Evolutionary conservation across 2,797 vertebrate species (phyloP).

Genomic region (Coregonus suidteri): DNA sequence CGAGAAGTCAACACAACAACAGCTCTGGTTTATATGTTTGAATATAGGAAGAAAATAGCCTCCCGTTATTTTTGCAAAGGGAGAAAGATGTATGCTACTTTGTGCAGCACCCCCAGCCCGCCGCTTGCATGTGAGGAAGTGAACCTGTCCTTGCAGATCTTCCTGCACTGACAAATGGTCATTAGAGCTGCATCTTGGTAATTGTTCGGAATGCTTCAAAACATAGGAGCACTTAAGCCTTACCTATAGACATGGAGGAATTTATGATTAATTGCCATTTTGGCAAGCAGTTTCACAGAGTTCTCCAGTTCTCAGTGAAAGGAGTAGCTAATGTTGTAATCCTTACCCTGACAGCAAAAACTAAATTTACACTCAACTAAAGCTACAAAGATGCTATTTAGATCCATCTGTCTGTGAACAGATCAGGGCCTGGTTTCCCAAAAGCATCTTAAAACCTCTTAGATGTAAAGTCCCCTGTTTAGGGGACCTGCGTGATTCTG

Average conservation of each 20-base stretch:
- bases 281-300: conserved; percentile 58
- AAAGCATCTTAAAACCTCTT: too few species aligned
- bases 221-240: conserved; percentile 67
- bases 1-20: conserved; percentile 45
- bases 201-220: conserved; percentile 68
- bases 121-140: conserved; percentile 40
- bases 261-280: conserved; percentile 72
- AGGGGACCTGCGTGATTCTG: too few species aligned
- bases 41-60: conserved; percentile 58
- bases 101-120: conserved; percentile 10
- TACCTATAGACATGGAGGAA: conserved; percentile 71
- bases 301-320: conserved; percentile 25
- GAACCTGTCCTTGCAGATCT: conserved; percentile 36
- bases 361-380: not conserved
- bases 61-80: conserved; percentile 58
- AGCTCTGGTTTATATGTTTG: conserved; percentile 52
- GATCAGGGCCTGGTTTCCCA: not conserved
- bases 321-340: conserved; percentile 45
- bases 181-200: conserved; percentile 62
- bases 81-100: conserved; percentile 45
- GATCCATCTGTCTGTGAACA: not conserved
- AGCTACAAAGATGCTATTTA: not conserved
- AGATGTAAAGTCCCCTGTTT: too few species aligned
- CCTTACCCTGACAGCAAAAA: conserved; percentile 40
- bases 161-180: conserved; percentile 61